Evolutionary conservation across 1,140 invertebrate species (phyloP), one percentile per base, ranked within the genome.

Genomic region (Magallana gigas): DNA sequence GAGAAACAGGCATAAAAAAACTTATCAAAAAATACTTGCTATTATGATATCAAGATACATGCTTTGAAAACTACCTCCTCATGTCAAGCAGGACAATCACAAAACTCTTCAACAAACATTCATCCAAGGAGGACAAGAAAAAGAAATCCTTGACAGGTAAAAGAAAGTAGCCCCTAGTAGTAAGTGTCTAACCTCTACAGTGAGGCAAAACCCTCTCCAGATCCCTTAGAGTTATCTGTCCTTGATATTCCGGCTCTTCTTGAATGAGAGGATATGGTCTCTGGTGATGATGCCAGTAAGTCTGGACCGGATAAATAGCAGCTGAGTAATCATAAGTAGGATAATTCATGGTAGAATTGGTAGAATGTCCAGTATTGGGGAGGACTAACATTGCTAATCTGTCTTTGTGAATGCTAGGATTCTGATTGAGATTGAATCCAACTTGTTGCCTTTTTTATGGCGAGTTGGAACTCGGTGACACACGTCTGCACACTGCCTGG

Each of bases 171-270:
- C 36, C 36, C 36, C 2, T 48, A 48, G 36, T 76, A 12, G 29
- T 36, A 76, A 76, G 68, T 29, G 23, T 36, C 68, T 76, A 76
- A 76, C 68, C 68, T 76, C 68, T 76, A 76, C 23, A 76, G 12
- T 18, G 68, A 76, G 68, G 68, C 23, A 76, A 29, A 23, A 76
- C 23, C 68, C 68, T 76, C 68, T 76, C 68, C 68, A 76, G 68
- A 36, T 76, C 68, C 68, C 68, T 76, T 29, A 76, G 68, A 76
- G 68, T 76, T 76, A 76, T 76, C 68, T 76, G 68, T 76, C 68
- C 68, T 76, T 76, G 68, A 76, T 76, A 76, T 76, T 76, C 68
- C 8, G 68, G 68, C 68, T 76, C 68, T 76, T 76, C 68, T 76
- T 48, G 68, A 29, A 29, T 76, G 11, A 76, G 29, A 18, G 68